Percentiles rank a stretch among this genome's conserved stretches.
Conservation (phyloP, 2,888 invertebrate genomes). For the Drosophila falleni region DNA sequence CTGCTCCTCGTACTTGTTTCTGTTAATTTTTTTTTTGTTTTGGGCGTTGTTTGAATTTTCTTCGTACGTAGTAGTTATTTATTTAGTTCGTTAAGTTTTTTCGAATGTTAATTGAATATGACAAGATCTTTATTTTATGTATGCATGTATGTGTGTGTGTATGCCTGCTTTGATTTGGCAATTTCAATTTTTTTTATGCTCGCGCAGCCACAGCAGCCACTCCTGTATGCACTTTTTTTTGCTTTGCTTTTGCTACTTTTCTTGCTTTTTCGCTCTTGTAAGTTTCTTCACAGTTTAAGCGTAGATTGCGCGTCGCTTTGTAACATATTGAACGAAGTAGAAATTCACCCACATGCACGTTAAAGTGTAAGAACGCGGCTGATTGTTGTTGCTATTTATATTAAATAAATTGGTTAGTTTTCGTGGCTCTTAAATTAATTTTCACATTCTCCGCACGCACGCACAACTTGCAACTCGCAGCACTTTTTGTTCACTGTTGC, state of each 20-base stretch:
- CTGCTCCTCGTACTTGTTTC: slow-evolving; percentile 34
- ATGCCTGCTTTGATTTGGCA: slow-evolving; percentile 52
- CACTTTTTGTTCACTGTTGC: slow-evolving; percentile 51
- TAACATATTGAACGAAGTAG: slow-evolving; percentile 38
- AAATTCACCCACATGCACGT: slow-evolving; percentile 27
- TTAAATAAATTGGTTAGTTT: slow-evolving; percentile 65
- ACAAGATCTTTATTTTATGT: slow-evolving; percentile 42
- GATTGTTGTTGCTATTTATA: slow-evolving; percentile 40
- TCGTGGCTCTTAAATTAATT: slow-evolving; percentile 56
- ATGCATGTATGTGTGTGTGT: slow-evolving; percentile 14
- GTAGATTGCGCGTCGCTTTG: slow-evolving; percentile 44
- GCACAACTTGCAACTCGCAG: slow-evolving; percentile 55
- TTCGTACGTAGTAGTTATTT: slow-evolving; percentile 48
- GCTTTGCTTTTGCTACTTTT: slow-evolving; percentile 39
- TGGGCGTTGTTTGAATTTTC: slow-evolving; percentile 66
- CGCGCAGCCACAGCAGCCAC: slow-evolving; percentile 58
- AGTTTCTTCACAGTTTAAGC: slow-evolving; percentile 36
- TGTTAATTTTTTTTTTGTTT: slow-evolving; percentile 52
- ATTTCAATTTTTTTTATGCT: slow-evolving; percentile 50
- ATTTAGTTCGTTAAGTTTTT: slow-evolving; percentile 43
- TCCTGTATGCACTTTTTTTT: slow-evolving; percentile 73
- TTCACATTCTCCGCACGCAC: slow-evolving; percentile 45
- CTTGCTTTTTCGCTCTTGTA: slow-evolving; percentile 35
- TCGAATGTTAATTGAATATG: slow-evolving; percentile 43
- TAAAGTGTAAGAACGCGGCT: slow-evolving; percentile 29